Conservation (phyloP, 2,113 vertebrate genomes). For the Actenoides hombroni region DNA sequence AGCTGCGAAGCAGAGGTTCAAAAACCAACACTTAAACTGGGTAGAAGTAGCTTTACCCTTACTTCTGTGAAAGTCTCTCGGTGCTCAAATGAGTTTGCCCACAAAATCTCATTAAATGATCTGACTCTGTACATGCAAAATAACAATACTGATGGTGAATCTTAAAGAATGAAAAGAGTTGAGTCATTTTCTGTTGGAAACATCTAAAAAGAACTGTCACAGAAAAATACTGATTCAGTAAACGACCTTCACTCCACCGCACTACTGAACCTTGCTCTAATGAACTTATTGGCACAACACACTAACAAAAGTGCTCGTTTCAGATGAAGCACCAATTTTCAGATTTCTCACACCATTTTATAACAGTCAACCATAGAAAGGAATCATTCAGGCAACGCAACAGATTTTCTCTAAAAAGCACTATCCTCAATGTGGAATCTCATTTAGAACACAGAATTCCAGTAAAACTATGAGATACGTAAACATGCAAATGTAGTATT, state of each 20-base stretch:
- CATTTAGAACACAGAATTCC: not conserved
- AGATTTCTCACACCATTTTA: not conserved
- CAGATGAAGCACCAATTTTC: not conserved
- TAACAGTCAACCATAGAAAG: not conserved
- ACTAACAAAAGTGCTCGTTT: not conserved
- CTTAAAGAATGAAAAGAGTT: not conserved
- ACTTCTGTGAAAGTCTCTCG: not conserved
- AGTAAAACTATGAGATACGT: not conserved
- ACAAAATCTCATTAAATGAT: not conserved
- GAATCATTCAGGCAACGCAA: not conserved
- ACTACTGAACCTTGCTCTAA: not conserved
- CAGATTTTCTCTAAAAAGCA: not conserved
- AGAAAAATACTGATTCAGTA: not conserved
- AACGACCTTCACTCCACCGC: not conserved
- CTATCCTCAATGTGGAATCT: not conserved
- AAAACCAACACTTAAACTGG: not conserved
- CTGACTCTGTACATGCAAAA: not conserved
- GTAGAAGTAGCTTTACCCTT: not conserved
- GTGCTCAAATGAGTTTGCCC: not conserved
- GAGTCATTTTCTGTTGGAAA: conserved; percentile 1
- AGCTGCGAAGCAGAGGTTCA: not conserved
- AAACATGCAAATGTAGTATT: not conserved
- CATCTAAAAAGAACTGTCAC: not conserved
- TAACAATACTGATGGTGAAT: not conserved
- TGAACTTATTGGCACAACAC: not conserved